These are phyloP conservation scores for Sebastes alutus DNA, from an alignment of 2,797 vertebrate genomes.

Conservation along the genomic window DNA sequence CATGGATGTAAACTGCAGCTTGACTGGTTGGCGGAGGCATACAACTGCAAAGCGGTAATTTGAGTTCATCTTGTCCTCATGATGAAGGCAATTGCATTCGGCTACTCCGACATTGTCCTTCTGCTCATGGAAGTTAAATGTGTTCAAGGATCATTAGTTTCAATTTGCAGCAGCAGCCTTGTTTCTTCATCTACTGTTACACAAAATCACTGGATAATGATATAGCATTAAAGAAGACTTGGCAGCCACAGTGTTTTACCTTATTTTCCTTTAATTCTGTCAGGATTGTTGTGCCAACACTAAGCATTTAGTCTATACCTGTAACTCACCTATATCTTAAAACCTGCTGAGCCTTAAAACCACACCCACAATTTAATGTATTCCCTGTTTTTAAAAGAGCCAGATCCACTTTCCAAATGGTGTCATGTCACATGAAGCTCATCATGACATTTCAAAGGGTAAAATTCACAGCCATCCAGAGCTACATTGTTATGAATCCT, in stretches of 20 bases:
- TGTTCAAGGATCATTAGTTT: constrained; percentile 23
- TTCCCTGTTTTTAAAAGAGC: neutral
- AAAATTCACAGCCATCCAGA: constrained; percentile 23
- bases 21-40: no score
- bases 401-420: neutral
- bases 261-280: neutral
- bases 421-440: constrained; percentile 26
- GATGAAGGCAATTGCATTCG: neutral
- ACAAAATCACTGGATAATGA: neutral
- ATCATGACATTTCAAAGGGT: constrained; percentile 29
- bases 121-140: neutral
- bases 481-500: constrained; percentile 37
- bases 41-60: no score
- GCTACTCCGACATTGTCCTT: neutral
- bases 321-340: neutral
- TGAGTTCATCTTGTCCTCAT: neutral
- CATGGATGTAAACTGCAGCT: no score
- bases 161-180: neutral
- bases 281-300: neutral
- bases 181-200: neutral
- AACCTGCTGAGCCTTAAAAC: neutral
- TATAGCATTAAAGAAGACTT: neutral
- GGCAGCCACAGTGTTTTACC: neutral
- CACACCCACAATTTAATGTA: neutral
- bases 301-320: neutral